A percentile compares a stretch with the other conserved stretches of the same genome.
These are phyloP conservation scores for Drosophila ustulata DNA, from an alignment of 2,888 invertebrate species.

Conservation along the genomic window DNA sequence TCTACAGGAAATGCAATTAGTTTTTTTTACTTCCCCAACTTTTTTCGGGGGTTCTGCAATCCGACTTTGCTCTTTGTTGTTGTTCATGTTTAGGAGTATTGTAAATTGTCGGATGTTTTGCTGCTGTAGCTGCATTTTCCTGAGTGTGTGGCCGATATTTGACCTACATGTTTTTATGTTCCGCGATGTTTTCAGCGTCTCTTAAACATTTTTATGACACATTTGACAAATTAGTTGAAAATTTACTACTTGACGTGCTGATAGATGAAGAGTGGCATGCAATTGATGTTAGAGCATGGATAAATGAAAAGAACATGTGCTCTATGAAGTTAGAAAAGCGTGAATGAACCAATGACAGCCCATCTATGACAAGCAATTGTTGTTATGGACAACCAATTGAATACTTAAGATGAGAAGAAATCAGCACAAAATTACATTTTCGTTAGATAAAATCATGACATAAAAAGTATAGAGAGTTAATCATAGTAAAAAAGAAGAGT, in stretches of 20 bases:
- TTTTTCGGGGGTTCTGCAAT: constrained; percentile 44
- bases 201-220: constrained; percentile 60
- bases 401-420: no score
- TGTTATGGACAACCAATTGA: no score
- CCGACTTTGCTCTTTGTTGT: constrained; percentile 17
- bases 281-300: constrained; percentile 21
- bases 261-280: constrained; percentile 40
- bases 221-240: constrained; percentile 77
- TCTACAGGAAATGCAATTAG: constrained; percentile 78
- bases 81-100: constrained; percentile 26
- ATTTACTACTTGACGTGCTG: constrained; percentile 59
- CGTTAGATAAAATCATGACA: no score
- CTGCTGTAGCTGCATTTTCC: constrained; percentile 9
- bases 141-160: constrained; percentile 46
- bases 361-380: background rate
- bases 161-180: constrained; percentile 53
- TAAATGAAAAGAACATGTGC: constrained; percentile 30
- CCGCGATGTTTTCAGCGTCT: constrained; percentile 9
- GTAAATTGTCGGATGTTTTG: constrained; percentile 52
- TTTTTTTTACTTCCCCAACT: constrained; percentile 45
- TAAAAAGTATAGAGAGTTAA: no score
- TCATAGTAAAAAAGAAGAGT: no score
- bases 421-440: no score
- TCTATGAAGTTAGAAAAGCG: background rate
- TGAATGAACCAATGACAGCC: background rate